Percentiles rank a stretch among this genome's conserved stretches.
Evolutionary conservation across 1,140 invertebrate genomes (phyloP).

Genomic region (Ditylenchus dipsaci): DNA sequence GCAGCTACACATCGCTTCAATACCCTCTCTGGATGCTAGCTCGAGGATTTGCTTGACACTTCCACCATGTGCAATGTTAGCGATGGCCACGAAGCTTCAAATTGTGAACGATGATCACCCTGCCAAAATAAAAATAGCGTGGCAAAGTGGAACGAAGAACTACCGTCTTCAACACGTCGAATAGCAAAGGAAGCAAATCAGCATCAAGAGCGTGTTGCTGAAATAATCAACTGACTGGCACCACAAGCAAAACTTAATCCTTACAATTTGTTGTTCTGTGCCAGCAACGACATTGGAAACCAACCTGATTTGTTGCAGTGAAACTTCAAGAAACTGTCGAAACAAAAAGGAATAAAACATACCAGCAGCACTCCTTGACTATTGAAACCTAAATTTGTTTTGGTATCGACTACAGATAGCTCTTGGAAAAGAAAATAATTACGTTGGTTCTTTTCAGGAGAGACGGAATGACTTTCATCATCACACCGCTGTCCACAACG

Average conservation of each 20-base stretch:
- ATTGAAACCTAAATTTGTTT: not conserved
- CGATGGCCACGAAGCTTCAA: constrained; percentile 28
- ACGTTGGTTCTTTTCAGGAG: constrained; percentile 10
- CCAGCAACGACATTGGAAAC: constrained; percentile 36
- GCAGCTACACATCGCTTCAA: constrained; percentile 15
- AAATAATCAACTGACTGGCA: not conserved
- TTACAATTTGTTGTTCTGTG: constrained; percentile 25
- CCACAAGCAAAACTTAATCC: not conserved
- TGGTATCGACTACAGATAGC: too few relatives aligned
- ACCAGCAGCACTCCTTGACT: constrained; percentile 35
- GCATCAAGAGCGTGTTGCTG: constrained; percentile 36
- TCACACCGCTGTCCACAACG: constrained; percentile 33
- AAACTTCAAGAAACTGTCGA: too few relatives aligned
- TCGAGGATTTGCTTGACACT: constrained; percentile 29
- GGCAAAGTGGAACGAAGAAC: not conserved
- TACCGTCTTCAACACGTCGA: constrained; percentile 26
- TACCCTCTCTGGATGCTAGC: constrained; percentile 1
- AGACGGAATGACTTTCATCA: constrained; percentile 2
- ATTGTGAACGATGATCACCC: constrained; percentile 32
- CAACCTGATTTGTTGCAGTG: too few relatives aligned
- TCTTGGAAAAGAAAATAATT: too few relatives aligned
- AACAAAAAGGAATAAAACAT: too few relatives aligned
- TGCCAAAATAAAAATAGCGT: not conserved
- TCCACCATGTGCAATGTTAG: constrained; percentile 28
- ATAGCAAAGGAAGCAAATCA: constrained; percentile 19